Evolutionary conservation across 1,140 invertebrate species (phyloP).

Genomic region (Fopius arisanus): DNA sequence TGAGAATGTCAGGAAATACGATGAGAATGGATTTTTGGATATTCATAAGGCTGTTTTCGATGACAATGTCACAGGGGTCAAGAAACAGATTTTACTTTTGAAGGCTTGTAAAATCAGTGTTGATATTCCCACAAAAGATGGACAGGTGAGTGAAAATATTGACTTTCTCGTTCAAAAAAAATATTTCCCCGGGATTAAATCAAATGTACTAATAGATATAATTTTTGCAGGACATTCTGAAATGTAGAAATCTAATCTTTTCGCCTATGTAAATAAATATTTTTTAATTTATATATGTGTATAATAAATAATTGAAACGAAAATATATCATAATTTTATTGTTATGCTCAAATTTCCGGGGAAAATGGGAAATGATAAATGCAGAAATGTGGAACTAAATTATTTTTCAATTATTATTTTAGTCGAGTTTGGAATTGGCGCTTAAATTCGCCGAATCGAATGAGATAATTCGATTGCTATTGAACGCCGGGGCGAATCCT

Average conservation of each 20-base stretch:
- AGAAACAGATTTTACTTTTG: constrained; percentile 24
- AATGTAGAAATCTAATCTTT: no score
- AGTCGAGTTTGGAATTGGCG: constrained; percentile 36
- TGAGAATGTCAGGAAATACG: constrained; percentile 15
- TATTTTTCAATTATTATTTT: constrained; percentile 5
- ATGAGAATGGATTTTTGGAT: constrained; percentile 30
- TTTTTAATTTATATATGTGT: no score
- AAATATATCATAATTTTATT: not conserved
- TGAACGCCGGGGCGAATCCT: constrained; percentile 29
- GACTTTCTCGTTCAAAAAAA: no score
- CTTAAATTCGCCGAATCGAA: constrained; percentile 13
- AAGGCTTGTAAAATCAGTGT: constrained; percentile 12
- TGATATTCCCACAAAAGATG: constrained; percentile 25
- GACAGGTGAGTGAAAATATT: constrained; percentile 22
- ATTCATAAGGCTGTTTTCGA: constrained; percentile 32
- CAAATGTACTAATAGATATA: no score
- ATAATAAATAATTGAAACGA: no score
- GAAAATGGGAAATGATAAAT: not conserved
- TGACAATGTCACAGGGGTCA: not conserved
- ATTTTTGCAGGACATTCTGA: no score
- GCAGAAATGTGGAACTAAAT: not conserved
- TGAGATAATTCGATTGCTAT: constrained; percentile 26
- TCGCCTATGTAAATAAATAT: no score
- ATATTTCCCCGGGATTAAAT: no score
- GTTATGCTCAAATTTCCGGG: no score